Evolutionary conservation across 23 tunicate genomes (phyloP), one percentile per base, ranked within the genome.

Genomic region (Corella eumyota): DNA sequence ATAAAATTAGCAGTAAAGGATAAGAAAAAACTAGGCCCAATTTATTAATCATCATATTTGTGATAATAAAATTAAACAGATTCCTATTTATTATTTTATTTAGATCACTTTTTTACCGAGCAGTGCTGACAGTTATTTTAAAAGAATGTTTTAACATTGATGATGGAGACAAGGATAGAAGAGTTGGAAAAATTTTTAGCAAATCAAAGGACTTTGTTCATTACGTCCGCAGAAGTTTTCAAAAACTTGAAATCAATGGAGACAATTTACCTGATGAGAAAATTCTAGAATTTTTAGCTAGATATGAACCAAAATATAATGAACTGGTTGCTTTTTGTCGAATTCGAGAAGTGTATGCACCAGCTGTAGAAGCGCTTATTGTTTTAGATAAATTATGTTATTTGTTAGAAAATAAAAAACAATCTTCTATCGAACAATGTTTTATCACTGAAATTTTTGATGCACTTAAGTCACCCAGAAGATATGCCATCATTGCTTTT

Each of bases 51-150:
- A 9, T 40, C 11, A 9, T 40, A 9, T 9, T 9, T 40, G 11
- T 40, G 48, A 9, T 40, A 40, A 40, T 40, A 40, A 40, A 15
- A 40, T 40, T 9, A 15, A 9, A 9, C 15, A 40, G 11, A 40
- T 15, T 40, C 48, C 11, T 40, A 40, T 40, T 11, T 15, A 7
- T 27, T 27, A 6, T 70, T 21, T 67, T 4, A 54, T 73, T 22
- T 46, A 84, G 86, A 50, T 86, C 95, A 32, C 36, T 86, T 35
- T 86, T 77, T 49, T 86, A 71, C 62, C 59, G 95, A 29, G 95
- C 95, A 0, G 35, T 77, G 33, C 52, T 86, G 0, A 60, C 78
- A 2, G 80, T 71, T 0, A 77, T 86, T 62, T 37, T 86, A 34
- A 22, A 70, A 56, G 76, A 71, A 38, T 71, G 66, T 27, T 66